A percentile compares a stretch with the other conserved stretches of the same genome.
These are phyloP conservation scores for Nymphalis urticae DNA, from an alignment of 2,888 invertebrate genomes.

Conservation along the genomic window DNA sequence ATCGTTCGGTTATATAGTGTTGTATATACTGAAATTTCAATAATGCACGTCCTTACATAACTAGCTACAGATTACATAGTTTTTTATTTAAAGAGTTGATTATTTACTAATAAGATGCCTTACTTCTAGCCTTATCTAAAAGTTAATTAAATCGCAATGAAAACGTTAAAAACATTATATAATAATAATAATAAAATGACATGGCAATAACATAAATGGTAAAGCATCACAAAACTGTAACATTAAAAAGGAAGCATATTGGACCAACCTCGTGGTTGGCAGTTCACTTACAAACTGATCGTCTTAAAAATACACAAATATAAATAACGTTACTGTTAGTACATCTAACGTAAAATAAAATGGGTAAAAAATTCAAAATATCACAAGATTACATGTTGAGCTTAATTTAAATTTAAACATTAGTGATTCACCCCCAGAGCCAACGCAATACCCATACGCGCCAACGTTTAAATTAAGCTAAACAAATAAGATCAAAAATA, in stretches of 20 bases:
- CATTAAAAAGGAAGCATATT: constrained; percentile 75
- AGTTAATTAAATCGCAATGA: constrained; percentile 70
- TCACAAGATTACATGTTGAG: constrained; percentile 81
- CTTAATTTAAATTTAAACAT: constrained; percentile 75
- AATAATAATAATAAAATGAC: constrained; percentile 50
- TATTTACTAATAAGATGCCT: constrained; percentile 68
- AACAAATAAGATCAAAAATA: constrained; percentile 69
- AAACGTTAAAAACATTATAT: constrained; percentile 59
- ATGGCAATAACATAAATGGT: constrained; percentile 68
- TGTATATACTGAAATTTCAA: constrained; percentile 28
- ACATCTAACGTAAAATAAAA: constrained; percentile 66
- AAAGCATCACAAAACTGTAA: constrained; percentile 66
- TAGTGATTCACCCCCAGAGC: constrained; percentile 49
- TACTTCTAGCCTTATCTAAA: constrained; percentile 67
- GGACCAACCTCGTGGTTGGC: constrained; percentile 54
- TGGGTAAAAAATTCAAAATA: constrained; percentile 78
- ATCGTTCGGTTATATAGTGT: constrained; percentile 19
- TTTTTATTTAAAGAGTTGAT: constrained; percentile 68
- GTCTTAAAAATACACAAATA: constrained; percentile 59
- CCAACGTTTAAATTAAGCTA: constrained; percentile 74
- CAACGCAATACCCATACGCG: constrained; percentile 47
- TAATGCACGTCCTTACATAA: constrained; percentile 55
- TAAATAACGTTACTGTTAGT: constrained; percentile 65
- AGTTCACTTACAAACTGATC: constrained; percentile 48
- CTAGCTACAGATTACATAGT: constrained; percentile 74